Percentiles rank a stretch among this genome's conserved stretches.
These are phyloP conservation scores for Hippocampus barbouri DNA, from an alignment of 2,113 vertebrate species.

Conservation along the genomic window DNA sequence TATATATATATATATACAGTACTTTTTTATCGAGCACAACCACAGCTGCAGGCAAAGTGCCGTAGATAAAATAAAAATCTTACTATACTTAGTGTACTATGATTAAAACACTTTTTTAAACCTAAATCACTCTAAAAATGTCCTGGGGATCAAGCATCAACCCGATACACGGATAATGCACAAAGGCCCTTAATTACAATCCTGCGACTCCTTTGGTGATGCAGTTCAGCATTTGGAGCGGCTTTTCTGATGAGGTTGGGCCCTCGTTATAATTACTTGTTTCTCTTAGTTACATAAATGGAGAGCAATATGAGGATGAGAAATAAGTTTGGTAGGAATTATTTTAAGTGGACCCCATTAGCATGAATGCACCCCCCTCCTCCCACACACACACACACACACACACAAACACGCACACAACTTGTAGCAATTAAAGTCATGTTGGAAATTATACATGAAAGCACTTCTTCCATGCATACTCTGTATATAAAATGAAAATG, in stretches of 20 bases:
- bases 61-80: too few relatives aligned
- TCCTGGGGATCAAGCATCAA: slow-evolving; percentile 18
- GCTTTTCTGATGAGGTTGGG: slow-evolving; percentile 55
- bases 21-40: too few relatives aligned
- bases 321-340: slow-evolving; percentile 43
- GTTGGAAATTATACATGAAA: slow-evolving; percentile 1
- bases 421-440: slow-evolving; percentile 3
- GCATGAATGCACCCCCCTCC: slow-evolving; percentile 9
- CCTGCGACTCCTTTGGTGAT: slow-evolving; percentile 37
- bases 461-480: not conserved
- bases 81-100: too few relatives aligned
- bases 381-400: too few relatives aligned
- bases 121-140: slow-evolving; percentile 17
- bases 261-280: slow-evolving; percentile 53
- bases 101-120: too few relatives aligned
- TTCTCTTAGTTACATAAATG: slow-evolving; percentile 46
- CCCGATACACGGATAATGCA: slow-evolving; percentile 14
- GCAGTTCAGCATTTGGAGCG: slow-evolving; percentile 31
- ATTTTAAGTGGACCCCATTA: slow-evolving; percentile 36
- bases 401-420: too few relatives aligned
- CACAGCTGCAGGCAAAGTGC: too few relatives aligned
- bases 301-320: slow-evolving; percentile 38
- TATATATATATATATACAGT: too few relatives aligned
- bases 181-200: slow-evolving; percentile 40
- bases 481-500: not conserved